Evolutionary conservation across 2,797 vertebrate species (phyloP).

Genomic region (Lutjanus argentimaculatus): DNA sequence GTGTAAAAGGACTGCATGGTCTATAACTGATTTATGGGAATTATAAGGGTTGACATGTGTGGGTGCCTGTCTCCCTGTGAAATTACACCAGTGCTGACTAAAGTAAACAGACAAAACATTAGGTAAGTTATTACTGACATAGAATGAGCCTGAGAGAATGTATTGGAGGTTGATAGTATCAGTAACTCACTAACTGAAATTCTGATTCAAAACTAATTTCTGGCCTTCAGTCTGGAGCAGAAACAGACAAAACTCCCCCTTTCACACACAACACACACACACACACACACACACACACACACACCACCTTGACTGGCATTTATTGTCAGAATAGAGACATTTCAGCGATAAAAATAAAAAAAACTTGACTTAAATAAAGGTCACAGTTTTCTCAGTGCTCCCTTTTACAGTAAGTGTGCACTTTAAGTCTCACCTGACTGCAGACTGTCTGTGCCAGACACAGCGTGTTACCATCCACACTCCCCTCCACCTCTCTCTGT

Average conservation of each 20-base stretch:
- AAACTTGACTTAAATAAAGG: background rate
- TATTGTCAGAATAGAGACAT: background rate
- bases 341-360: background rate
- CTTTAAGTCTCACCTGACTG: conserved; percentile 43
- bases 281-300: background rate
- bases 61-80: background rate
- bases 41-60: background rate
- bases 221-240: background rate
- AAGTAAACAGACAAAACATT: no score
- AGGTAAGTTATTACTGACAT: no score
- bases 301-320: background rate
- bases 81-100: background rate
- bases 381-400: conserved; percentile 8
- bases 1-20: background rate
- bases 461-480: conserved; percentile 37
- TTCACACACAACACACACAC: background rate
- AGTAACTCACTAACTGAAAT: background rate
- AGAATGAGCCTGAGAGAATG: background rate
- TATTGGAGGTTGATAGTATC: background rate
- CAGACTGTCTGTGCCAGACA: conserved; percentile 55
- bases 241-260: background rate
- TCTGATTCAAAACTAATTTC: background rate
- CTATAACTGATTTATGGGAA: background rate
- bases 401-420: background rate
- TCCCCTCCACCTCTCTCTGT: conserved; percentile 10